Evolutionary conservation across 2,113 vertebrate genomes (phyloP).

Genomic region (Balaenoptera acutorostrata): DNA sequence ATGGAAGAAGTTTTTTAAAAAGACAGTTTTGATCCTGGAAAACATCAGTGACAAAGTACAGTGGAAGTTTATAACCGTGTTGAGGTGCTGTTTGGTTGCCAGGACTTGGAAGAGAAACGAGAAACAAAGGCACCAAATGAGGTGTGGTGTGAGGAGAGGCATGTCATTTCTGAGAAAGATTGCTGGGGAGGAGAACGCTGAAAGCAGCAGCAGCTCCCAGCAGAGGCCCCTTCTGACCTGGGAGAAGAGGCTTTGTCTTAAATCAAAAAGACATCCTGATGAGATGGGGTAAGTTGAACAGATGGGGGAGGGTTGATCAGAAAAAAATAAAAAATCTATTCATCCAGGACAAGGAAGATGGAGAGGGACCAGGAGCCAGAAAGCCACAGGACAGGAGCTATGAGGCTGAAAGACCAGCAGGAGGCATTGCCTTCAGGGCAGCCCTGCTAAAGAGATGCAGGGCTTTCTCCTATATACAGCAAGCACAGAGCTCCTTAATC

Average conservation of each 20-base stretch:
- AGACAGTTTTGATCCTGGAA: slow-evolving; percentile 35
- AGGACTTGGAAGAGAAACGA: slow-evolving; percentile 54
- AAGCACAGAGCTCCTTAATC: neutral
- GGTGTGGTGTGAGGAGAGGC: slow-evolving; percentile 72
- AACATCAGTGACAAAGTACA: slow-evolving; percentile 52
- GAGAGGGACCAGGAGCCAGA: neutral
- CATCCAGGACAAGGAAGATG: slow-evolving; percentile 33
- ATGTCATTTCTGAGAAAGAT: slow-evolving; percentile 60
- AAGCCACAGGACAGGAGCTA: neutral
- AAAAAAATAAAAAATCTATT: slow-evolving; percentile 16
- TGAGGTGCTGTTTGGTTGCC: slow-evolving; percentile 69
- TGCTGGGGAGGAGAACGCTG: slow-evolving; percentile 55
- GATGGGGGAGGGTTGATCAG: slow-evolving; percentile 51
- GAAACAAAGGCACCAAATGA: slow-evolving; percentile 74
- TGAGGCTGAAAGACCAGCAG: neutral
- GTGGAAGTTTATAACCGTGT: slow-evolving; percentile 65
- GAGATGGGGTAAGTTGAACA: slow-evolving; percentile 72
- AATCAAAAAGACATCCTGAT: slow-evolving; percentile 78
- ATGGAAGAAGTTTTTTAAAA: neutral
- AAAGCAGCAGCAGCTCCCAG: slow-evolving; percentile 54
- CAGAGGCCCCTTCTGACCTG: slow-evolving; percentile 64
- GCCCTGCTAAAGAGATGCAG: neutral
- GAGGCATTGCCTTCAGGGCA: slow-evolving; percentile 38
- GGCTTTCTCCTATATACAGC: neutral
- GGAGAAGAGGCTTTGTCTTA: slow-evolving; percentile 71